phyloP scores from a whole-genome alignment of 2,888 invertebrate species.

The Aporophyla nigra region DNA sequence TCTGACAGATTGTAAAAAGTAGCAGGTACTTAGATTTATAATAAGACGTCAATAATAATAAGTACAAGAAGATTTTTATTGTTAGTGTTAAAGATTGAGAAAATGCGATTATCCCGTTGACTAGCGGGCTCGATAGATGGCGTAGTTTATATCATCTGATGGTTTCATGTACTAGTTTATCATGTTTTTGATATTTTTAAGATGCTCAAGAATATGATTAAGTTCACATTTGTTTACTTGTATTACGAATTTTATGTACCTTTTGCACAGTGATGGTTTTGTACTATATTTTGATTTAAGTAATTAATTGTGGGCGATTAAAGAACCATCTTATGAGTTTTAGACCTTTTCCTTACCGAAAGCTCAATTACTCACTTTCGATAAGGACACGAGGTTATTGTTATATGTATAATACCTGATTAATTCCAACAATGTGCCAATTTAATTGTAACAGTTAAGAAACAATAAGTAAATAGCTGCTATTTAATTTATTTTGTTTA shows the following conservation, averaged over 20 bases:
- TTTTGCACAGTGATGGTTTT: slow-evolving; percentile 13
- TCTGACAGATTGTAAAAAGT: slow-evolving; percentile 67
- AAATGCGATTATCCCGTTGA: slow-evolving; percentile 44
- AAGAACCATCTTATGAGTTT: background rate
- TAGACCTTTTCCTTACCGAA: background rate
- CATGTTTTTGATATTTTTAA: slow-evolving; percentile 32
- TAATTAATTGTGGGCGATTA: background rate
- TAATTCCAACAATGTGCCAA: slow-evolving; percentile 33
- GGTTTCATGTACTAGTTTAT: slow-evolving; percentile 21
- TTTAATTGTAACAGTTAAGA: slow-evolving; percentile 6
- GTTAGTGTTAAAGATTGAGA: slow-evolving; percentile 45
- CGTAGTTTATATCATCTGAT: slow-evolving; percentile 26
- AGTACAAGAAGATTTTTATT: slow-evolving; percentile 67
- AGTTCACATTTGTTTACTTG: slow-evolving; percentile 38
- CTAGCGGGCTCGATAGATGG: slow-evolving; percentile 30
- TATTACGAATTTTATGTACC: slow-evolving; percentile 34
- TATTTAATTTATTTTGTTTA: too few relatives aligned
- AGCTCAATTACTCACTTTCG: background rate
- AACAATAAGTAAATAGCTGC: background rate
- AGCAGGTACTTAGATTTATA: slow-evolving; percentile 46
- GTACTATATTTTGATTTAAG: slow-evolving; percentile 5
- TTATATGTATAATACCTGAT: background rate
- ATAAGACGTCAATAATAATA: slow-evolving; percentile 62
- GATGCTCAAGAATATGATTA: slow-evolving; percentile 52
- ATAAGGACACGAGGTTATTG: background rate